Conservation (phyloP, 2,797 vertebrate genomes). For the Thripadectes ignobilis region DNA sequence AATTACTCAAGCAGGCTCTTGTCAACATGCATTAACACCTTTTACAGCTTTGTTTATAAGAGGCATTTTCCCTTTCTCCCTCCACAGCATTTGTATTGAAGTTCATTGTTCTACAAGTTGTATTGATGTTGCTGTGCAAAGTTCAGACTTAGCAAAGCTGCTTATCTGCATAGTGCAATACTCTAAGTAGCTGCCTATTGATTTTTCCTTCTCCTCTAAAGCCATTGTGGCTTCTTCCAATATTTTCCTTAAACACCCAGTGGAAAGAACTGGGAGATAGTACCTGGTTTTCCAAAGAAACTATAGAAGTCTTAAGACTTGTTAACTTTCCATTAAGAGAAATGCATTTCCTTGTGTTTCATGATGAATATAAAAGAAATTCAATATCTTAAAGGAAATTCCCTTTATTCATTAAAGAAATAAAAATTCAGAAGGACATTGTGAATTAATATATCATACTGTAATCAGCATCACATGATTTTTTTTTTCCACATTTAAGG, state of each 20-base stretch:
- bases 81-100: neutral
- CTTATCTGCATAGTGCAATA: conserved; percentile 60
- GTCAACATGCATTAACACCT: conserved; percentile 33
- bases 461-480: neutral
- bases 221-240: neutral
- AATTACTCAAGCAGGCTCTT: conserved; percentile 7
- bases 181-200: conserved; percentile 63
- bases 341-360: neutral
- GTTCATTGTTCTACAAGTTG: conserved; percentile 43
- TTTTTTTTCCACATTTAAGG: neutral
- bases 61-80: neutral
- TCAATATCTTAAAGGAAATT: neutral
- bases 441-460: neutral
- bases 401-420: neutral
- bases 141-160: conserved; percentile 21
- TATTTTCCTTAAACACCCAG: neutral
- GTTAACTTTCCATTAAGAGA: neutral
- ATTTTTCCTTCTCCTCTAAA: conserved; percentile 62
- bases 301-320: neutral
- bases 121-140: conserved; percentile 37
- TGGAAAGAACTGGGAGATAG: neutral
- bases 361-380: conserved; percentile 10
- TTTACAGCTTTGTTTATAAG: neutral
- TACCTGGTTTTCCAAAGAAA: neutral
- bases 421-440: neutral